A percentile compares a stretch with the other conserved stretches of the same genome.
These are phyloP conservation scores for Thryonomys swinderianus DNA, from an alignment of 2,113 vertebrate species.

Conservation along the genomic window DNA sequence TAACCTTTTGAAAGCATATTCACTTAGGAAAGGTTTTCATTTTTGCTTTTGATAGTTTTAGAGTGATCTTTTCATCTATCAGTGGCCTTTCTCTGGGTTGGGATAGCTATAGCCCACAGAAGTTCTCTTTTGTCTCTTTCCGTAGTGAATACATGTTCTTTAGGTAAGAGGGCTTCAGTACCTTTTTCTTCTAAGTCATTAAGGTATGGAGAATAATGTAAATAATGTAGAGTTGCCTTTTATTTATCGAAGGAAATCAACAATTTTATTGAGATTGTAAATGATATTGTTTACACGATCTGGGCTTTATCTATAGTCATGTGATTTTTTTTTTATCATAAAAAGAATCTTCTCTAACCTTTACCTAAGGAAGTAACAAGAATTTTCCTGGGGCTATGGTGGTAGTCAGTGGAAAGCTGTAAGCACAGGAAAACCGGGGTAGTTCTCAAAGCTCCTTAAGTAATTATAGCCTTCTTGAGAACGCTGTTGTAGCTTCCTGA, in stretches of 20 bases:
- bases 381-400: not conserved
- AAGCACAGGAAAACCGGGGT: not conserved
- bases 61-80: conserved; percentile 20
- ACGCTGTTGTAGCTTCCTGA: not conserved
- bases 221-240: conserved; percentile 5
- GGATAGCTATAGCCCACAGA: not conserved
- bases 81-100: not conserved
- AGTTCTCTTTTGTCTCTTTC: not conserved
- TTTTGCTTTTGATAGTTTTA: conserved; percentile 18
- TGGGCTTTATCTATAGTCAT: conserved; percentile 17
- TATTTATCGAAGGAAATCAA: conserved; percentile 56
- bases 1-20: conserved; percentile 31
- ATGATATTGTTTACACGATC: not conserved
- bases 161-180: conserved; percentile 1
- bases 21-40: conserved; percentile 18
- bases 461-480: not conserved
- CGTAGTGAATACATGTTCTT: conserved; percentile 8
- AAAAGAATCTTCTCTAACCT: conserved; percentile 29
- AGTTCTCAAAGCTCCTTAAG: not conserved
- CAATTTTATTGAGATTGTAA: conserved; percentile 17
- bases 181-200: conserved; percentile 29
- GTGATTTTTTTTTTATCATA: not conserved
- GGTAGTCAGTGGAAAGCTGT: not conserved
- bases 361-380: not conserved
- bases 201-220: conserved; percentile 44